Conservation (phyloP, 2,113 vertebrate genomes). For the Salvelinus sp. region DNA sequence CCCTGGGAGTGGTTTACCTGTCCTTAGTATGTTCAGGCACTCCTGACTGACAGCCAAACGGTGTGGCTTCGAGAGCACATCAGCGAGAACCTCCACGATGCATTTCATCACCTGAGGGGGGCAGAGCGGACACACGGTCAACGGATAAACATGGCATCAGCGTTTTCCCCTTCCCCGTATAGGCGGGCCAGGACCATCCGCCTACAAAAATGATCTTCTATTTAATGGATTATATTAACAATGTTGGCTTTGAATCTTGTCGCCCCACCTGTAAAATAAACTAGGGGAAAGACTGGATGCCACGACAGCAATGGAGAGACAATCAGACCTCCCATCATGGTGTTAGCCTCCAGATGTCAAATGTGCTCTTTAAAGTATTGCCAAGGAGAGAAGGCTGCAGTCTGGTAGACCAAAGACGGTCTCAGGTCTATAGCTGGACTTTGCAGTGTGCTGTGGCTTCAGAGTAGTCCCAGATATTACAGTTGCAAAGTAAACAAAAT, state of each 20-base stretch:
- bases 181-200: too few relatives aligned
- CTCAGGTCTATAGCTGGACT: not conserved
- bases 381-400: not conserved
- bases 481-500: not conserved
- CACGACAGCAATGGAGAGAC: too few relatives aligned
- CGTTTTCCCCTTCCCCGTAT: not conserved
- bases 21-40: slow-evolving; percentile 83
- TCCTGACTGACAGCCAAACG: slow-evolving; percentile 83
- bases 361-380: too few relatives aligned
- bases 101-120: slow-evolving; percentile 89
- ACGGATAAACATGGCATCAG: not conserved
- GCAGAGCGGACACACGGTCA: not conserved
- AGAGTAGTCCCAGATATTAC: not conserved
- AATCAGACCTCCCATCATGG: too few relatives aligned
- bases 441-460: not conserved
- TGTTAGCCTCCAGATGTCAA: too few relatives aligned
- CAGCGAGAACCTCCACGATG: slow-evolving; percentile 89
- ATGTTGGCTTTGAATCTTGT: too few relatives aligned
- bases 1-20: slow-evolving; percentile 75
- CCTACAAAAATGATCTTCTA: not conserved
- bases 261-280: too few relatives aligned
- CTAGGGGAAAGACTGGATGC: too few relatives aligned
- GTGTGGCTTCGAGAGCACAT: slow-evolving; percentile 85
- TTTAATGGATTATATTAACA: too few relatives aligned
- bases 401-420: not conserved